These are phyloP conservation scores for Sitobion miscanthi DNA, from an alignment of 1,140 invertebrate species.

Conservation along the genomic window DNA sequence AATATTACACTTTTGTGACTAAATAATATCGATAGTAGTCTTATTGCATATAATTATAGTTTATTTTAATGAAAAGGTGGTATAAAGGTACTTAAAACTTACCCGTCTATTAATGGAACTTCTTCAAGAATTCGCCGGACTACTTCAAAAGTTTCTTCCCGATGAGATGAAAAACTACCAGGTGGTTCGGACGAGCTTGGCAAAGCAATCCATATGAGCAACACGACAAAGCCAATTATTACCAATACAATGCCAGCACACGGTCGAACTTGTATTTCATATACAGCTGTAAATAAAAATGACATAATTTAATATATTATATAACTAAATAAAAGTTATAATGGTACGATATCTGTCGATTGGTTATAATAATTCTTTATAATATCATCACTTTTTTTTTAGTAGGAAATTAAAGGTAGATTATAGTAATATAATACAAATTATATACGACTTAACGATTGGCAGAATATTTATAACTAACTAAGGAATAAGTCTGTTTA, in stretches of 20 bases:
- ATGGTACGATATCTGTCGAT: background rate
- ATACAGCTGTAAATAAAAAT: conserved; percentile 40
- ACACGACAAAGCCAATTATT: conserved; percentile 58
- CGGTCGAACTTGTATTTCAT: conserved; percentile 51
- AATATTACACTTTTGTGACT: background rate
- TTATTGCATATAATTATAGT: background rate
- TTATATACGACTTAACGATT: background rate
- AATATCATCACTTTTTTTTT: background rate
- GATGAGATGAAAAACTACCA: conserved; percentile 23
- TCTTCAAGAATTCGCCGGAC: conserved; percentile 59
- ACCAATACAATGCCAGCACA: conserved; percentile 58
- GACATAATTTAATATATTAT: background rate
- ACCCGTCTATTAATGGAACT: conserved; percentile 60
- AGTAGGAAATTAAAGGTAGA: background rate
- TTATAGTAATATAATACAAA: background rate
- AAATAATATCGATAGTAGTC: background rate
- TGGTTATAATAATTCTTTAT: background rate
- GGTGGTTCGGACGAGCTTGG: conserved; percentile 47
- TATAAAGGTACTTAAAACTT: conserved; percentile 28
- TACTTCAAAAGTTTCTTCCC: conserved; percentile 57
- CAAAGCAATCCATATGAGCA: conserved; percentile 59
- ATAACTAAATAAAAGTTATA: background rate
- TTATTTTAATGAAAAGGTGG: background rate
- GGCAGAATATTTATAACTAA: background rate
- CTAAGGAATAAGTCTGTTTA: background rate